phyloP scores from a whole-genome alignment of 2,888 invertebrate species.

The Bombylius discolor region DNA sequence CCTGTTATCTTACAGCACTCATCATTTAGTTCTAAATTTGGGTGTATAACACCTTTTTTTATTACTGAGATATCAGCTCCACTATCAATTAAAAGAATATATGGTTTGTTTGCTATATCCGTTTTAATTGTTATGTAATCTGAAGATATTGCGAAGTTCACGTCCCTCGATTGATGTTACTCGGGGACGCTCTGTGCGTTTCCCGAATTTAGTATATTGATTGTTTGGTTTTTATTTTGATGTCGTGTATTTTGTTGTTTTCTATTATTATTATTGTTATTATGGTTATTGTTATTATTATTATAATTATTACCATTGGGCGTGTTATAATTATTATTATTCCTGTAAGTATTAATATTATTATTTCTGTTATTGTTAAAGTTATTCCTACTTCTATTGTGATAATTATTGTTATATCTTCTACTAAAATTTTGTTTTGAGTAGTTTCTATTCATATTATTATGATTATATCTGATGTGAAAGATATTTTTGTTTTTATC shows the following conservation, averaged over 20 bases:
- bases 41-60: neutral
- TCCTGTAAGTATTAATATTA: neutral
- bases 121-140: neutral
- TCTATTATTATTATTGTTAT: neutral
- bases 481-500: too few species aligned
- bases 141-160: neutral
- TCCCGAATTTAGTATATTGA: too few species aligned
- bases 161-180: neutral
- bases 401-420: too few species aligned
- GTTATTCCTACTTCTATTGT: too few species aligned
- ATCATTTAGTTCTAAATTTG: neutral
- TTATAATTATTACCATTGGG: neutral
- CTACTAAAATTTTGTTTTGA: too few species aligned
- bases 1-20: neutral
- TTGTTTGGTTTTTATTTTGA: neutral
- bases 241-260: neutral
- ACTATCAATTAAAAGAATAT: neutral
- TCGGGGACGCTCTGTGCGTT: too few species aligned
- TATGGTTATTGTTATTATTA: neutral
- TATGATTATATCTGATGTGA: too few species aligned
- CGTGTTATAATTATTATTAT: neutral
- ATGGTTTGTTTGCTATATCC: too few species aligned
- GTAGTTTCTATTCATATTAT: too few species aligned
- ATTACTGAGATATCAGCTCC: neutral
- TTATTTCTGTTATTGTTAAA: too few species aligned